Conservation (phyloP, 2,797 vertebrate genomes). For the Sebastes jordani region DNA sequence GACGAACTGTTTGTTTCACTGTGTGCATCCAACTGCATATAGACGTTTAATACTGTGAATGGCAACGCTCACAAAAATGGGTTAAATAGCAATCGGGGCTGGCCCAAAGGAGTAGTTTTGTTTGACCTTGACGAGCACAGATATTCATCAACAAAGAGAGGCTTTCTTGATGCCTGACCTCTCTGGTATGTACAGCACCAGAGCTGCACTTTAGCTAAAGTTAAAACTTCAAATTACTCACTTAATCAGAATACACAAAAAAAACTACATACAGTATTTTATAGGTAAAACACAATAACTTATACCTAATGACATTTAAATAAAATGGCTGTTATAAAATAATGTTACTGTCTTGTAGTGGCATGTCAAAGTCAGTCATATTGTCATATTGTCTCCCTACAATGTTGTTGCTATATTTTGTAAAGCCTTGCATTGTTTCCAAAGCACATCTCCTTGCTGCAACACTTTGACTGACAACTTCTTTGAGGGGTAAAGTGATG, state of each 20-base stretch:
- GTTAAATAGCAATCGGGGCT: not conserved
- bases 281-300: too few relatives aligned
- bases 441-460: not conserved
- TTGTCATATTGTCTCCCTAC: not conserved
- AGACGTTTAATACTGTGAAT: not conserved
- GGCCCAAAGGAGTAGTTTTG: not conserved
- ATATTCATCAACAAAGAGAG: not conserved
- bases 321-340: not conserved
- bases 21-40: not conserved
- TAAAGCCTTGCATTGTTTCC: not conserved
- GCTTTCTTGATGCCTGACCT: not conserved
- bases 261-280: not conserved
- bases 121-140: constrained; percentile 1
- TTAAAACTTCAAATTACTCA: not conserved
- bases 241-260: not conserved
- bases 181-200: not conserved
- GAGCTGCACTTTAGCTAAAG: not conserved
- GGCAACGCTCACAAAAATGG: not conserved
- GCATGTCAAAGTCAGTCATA: not conserved
- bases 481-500: not conserved
- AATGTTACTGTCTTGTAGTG: not conserved
- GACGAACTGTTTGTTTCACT: not conserved
- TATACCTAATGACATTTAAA: not conserved
- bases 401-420: not conserved
- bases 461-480: not conserved